Percentiles rank a stretch among this genome's conserved stretches.
These are phyloP conservation scores for Ptilorrhoa leucosticta DNA, from an alignment of 2,113 vertebrate species.

Conservation along the genomic window DNA sequence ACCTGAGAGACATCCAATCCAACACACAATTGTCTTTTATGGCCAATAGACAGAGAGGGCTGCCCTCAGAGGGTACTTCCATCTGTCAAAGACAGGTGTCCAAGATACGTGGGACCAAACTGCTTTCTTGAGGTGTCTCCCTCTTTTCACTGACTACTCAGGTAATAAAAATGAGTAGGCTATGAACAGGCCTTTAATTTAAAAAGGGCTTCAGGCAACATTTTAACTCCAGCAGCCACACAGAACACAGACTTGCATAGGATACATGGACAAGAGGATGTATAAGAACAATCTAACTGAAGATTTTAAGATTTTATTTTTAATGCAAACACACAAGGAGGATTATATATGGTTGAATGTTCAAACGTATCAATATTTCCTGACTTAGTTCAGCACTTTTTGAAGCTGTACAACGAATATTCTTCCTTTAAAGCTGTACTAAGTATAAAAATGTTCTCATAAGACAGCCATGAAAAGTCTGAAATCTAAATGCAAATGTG, in stretches of 20 bases:
- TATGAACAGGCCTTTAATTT: neutral
- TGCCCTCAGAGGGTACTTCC: neutral
- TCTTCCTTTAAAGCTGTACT: neutral
- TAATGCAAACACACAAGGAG: neutral
- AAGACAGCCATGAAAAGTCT: neutral
- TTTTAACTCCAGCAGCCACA: neutral
- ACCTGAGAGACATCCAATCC: neutral
- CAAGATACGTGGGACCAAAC: neutral
- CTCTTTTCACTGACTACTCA: neutral
- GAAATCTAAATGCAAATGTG: neutral
- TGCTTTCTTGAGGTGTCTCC: neutral
- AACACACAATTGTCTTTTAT: neutral
- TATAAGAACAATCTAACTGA: neutral
- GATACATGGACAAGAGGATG: neutral
- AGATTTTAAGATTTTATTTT: neutral
- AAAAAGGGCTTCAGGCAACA: neutral
- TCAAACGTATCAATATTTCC: neutral
- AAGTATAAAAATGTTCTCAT: neutral
- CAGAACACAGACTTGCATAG: neutral
- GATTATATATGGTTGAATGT: neutral
- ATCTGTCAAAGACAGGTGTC: neutral
- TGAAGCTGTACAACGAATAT: neutral
- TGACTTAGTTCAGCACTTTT: neutral
- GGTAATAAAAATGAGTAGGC: neutral
- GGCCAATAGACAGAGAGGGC: neutral